These are phyloP conservation scores for Pandion haliaetus DNA, from an alignment of 2,113 vertebrate genomes.

Conservation along the genomic window DNA sequence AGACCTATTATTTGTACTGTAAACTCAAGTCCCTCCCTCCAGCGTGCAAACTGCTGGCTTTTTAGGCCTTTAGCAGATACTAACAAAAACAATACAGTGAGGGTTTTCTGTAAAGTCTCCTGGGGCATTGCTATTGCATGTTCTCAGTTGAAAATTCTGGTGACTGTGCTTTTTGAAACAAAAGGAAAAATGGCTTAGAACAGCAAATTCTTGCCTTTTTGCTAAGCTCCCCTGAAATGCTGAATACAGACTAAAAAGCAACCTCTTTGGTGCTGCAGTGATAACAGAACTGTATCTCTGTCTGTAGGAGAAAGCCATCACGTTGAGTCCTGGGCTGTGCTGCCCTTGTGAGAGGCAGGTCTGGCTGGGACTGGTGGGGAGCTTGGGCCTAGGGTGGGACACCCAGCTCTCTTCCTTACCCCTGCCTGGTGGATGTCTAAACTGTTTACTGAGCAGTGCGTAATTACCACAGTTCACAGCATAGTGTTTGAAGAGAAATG, in stretches of 20 bases:
- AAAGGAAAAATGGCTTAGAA: neutral
- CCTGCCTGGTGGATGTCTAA: neutral
- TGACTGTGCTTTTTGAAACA: neutral
- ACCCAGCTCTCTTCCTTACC: neutral
- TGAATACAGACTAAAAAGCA: neutral
- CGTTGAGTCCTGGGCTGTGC: neutral
- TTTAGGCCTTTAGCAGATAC: neutral
- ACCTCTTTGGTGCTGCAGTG: neutral
- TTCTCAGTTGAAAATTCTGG: neutral
- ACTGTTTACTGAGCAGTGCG: neutral
- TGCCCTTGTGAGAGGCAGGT: neutral
- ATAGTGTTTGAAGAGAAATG: neutral
- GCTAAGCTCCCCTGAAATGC: neutral
- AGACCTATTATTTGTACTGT: neutral
- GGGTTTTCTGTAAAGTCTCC: neutral
- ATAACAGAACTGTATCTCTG: neutral
- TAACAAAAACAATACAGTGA: neutral
- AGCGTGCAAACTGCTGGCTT: neutral
- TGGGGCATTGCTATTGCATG: neutral
- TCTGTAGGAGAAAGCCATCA: neutral
- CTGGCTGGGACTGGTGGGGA: neutral
- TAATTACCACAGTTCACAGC: neutral
- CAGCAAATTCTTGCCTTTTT: slow-evolving; percentile 29
- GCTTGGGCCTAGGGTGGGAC: neutral
- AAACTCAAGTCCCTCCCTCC: neutral